Evolutionary conservation across 2,797 vertebrate genomes (phyloP).

Genomic region (Hippoglossus hippoglossus): DNA sequence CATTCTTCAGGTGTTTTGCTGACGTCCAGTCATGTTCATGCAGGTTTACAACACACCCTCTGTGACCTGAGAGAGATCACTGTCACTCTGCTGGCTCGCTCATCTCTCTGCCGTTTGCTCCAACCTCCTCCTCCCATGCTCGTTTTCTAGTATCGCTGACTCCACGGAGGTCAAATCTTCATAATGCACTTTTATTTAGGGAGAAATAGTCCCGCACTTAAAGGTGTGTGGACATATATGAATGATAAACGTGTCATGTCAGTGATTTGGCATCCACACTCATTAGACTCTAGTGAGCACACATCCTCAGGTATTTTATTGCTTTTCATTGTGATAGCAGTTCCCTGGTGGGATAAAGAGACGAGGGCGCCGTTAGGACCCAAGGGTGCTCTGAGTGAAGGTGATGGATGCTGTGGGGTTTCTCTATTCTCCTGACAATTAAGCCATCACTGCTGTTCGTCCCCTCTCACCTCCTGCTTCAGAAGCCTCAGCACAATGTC

Average conservation of each 20-base stretch:
- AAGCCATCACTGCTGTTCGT: constrained; percentile 43
- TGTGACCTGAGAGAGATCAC: neutral
- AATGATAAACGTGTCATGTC: constrained; percentile 20
- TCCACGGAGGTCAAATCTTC: no score
- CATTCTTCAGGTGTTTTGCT: neutral
- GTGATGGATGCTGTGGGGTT: constrained; percentile 68
- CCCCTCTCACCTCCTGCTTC: constrained; percentile 44
- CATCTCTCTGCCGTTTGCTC: neutral
- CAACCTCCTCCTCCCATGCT: neutral
- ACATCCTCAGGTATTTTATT: constrained; percentile 6
- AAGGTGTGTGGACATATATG: neutral
- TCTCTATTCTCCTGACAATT: constrained; percentile 65
- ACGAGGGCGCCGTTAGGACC: constrained; percentile 41
- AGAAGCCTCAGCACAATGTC: constrained; percentile 49
- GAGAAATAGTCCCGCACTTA: neutral
- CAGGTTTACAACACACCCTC: neutral
- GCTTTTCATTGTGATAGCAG: constrained; percentile 30
- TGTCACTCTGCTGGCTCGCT: neutral
- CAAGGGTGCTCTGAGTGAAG: constrained; percentile 46
- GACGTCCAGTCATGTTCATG: neutral
- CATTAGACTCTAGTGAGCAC: constrained; percentile 33
- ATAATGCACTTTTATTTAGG: no score
- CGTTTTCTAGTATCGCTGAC: neutral
- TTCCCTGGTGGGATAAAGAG: constrained; percentile 37
- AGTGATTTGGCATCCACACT: neutral